Evolutionary conservation across 1,140 invertebrate genomes (phyloP).

Genomic region (Nebria ingens): DNA sequence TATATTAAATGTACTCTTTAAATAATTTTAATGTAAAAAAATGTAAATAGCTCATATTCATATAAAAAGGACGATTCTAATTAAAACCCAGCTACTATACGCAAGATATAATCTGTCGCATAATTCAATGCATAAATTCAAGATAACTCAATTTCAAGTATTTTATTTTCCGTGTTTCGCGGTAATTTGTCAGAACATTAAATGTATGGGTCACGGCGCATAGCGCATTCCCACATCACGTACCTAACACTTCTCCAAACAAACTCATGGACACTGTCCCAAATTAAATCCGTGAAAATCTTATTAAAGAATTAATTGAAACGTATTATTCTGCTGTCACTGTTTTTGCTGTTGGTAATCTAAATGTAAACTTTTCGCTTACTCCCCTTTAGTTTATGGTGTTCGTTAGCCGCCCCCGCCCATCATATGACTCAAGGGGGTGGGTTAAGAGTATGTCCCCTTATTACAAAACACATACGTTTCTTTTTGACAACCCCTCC

Average conservation of each 20-base stretch:
- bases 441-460: neutral
- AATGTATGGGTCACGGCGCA: neutral
- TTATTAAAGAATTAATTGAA: conserved; percentile 10
- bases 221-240: neutral
- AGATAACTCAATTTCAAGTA: conserved; percentile 9
- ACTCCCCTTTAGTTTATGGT: too few relatives aligned
- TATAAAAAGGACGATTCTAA: too few relatives aligned
- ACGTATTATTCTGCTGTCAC: neutral
- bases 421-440: neutral
- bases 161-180: conserved; percentile 3
- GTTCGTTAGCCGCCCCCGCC: neutral
- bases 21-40: too few relatives aligned
- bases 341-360: neutral
- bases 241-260: neutral
- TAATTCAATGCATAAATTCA: neutral
- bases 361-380: conserved; percentile 3
- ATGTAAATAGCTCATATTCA: too few relatives aligned
- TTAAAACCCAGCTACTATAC: too few relatives aligned
- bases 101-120: conserved; percentile 1
- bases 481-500: neutral
- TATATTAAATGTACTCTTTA: too few relatives aligned
- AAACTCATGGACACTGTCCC: neutral
- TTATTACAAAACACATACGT: conserved; percentile 4
- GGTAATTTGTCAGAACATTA: conserved; percentile 9
- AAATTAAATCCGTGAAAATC: conserved; percentile 1